Base-by-base conservation (phyloP, 2,888 invertebrate species). In the Drosophila diplacantha region DNA sequence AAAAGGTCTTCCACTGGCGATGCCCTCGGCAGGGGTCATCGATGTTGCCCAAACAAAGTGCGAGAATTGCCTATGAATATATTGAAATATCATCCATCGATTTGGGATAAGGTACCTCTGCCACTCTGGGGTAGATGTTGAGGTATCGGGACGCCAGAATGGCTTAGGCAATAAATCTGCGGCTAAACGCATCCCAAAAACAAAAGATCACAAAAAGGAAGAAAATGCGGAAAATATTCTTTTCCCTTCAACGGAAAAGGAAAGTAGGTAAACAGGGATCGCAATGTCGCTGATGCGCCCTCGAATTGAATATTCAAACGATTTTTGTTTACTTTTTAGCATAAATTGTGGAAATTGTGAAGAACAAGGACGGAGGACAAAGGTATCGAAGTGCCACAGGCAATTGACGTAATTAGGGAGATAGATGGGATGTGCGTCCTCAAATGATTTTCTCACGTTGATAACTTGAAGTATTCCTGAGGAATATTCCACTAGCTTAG, bases 161-260 rank as follows among this genome's bases (percentile, higher is more conserved):
- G 11, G 59, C 34, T 44, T 54, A 68, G 60, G 74, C 81, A 81
- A 81, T 81, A 84, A 83, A 34, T 34, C 73, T 83, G 81, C 34
- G 79, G 83, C 73, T 57, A 64, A 69, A 68, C 70, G 64, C 69
- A 71, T 64, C 71, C 72, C 70, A 69, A 69, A 74, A 69, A 71
- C 65, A 73, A 73, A 69, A 37, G 18, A 52, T 32, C 58, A 18
- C 39, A 66, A 74, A 73, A 66, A 71, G 58, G 54, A 68, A 70
- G 50, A 68, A 81, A 72, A 56, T 66, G 46, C 53, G 32, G 26
- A 63, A 81, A 69, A 73, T 71, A 69, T 74, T 58, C 51, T 60
- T 65, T 50, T 22, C 16, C 16, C 8, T 37, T 43, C 8, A 3
- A 5, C 11, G 34, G 16, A 46, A 34, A 4, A 47, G 26, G 14